phyloP scores from a whole-genome alignment of 2,888 invertebrate species.

The Drosophila limbata region DNA sequence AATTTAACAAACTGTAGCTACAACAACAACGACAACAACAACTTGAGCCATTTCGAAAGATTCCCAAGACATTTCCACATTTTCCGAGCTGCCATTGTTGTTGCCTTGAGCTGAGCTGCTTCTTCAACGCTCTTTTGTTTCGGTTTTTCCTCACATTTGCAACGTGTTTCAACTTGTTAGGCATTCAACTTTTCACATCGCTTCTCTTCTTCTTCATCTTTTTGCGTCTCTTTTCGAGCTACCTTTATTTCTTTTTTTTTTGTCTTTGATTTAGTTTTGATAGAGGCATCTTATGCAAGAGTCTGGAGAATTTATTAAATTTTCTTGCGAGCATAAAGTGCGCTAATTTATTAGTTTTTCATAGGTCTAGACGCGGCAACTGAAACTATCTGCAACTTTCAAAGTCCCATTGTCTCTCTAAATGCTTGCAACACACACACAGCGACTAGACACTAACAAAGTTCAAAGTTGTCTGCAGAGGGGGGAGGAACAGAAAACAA shows the following conservation, averaged over 20 bases:
- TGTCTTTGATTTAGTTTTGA: constrained; percentile 59
- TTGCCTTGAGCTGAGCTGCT: constrained; percentile 22
- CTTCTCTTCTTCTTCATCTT: constrained; percentile 53
- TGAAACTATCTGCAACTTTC: constrained; percentile 20
- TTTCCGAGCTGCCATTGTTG: constrained; percentile 62
- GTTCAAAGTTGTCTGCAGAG: constrained; percentile 4
- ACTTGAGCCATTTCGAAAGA: constrained; percentile 66
- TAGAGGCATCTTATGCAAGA: constrained; percentile 49
- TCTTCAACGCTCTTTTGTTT: constrained; percentile 62
- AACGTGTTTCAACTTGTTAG: constrained; percentile 73
- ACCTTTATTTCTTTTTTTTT: constrained; percentile 16
- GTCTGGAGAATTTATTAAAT: constrained; percentile 66
- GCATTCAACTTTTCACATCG: constrained; percentile 79
- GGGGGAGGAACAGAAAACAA: not conserved
- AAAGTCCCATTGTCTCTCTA: constrained; percentile 17
- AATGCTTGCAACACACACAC: constrained; percentile 12
- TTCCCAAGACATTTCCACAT: constrained; percentile 79
- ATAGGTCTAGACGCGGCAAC: constrained; percentile 21
- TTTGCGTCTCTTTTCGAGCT: constrained; percentile 34
- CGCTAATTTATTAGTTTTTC: constrained; percentile 64
- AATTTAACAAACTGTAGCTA: constrained; percentile 73
- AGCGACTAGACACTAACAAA: constrained; percentile 2
- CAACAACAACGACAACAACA: constrained; percentile 27
- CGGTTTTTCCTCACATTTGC: constrained; percentile 57
- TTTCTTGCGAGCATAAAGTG: constrained; percentile 60